Percentiles rank a stretch among this genome's conserved stretches.
Evolutionary conservation across 2,888 invertebrate species (phyloP).

Genomic region (Caenorhabditis sp.): DNA sequence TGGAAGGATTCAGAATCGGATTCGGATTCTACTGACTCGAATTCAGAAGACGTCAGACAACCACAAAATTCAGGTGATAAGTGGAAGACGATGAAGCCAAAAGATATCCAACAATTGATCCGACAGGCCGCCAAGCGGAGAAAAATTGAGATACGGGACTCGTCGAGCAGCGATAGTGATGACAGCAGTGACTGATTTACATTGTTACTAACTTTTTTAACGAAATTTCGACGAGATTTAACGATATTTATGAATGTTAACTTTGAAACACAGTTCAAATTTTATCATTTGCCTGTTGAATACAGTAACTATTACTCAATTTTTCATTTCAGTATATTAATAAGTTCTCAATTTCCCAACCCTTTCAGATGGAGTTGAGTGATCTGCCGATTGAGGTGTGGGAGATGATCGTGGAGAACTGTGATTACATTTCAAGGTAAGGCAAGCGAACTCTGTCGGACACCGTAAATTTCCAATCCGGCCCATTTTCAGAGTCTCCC

Average conservation of each 20-base stretch:
- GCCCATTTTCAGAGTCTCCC: slow-evolving; percentile 24
- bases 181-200: too few species aligned
- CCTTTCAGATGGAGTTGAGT: slow-evolving; percentile 4
- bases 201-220: not conserved
- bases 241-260: too few species aligned
- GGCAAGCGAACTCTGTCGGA: not conserved
- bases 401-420: slow-evolving; percentile 17
- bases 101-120: slow-evolving; percentile 11
- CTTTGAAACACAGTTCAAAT: too few species aligned
- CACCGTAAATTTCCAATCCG: too few species aligned
- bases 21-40: too few species aligned
- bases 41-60: too few species aligned
- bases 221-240: too few species aligned
- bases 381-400: slow-evolving; percentile 31
- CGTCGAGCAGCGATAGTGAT: slow-evolving; percentile 19
- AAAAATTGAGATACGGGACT: not conserved
- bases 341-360: not conserved
- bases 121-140: not conserved
- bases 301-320: not conserved
- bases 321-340: not conserved
- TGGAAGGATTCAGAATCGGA: too few species aligned
- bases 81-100: slow-evolving; percentile 16
- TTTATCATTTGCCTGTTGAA: too few species aligned
- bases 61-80: too few species aligned
- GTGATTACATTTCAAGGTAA: slow-evolving; percentile 39